These are phyloP conservation scores for Labrus mixtus DNA, from an alignment of 2,113 vertebrate species.

Conservation along the genomic window DNA sequence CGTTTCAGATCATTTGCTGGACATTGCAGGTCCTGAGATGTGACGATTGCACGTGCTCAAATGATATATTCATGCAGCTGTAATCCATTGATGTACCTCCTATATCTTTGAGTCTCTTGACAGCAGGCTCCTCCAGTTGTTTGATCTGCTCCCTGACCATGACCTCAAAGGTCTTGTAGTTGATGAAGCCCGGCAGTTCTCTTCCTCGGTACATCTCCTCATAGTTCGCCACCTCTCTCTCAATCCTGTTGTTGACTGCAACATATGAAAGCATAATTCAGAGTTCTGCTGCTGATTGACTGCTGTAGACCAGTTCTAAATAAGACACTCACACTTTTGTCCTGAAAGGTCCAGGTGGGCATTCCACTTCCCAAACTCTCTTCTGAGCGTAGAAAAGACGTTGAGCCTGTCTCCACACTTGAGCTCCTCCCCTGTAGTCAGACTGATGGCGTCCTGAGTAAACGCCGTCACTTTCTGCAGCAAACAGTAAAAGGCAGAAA, in stretches of 20 bases:
- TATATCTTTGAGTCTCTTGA: constrained; percentile 76
- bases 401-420: constrained; percentile 56
- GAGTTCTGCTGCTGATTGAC: neutral
- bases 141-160: constrained; percentile 85
- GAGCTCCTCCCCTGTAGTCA: constrained; percentile 84
- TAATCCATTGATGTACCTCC: constrained; percentile 44
- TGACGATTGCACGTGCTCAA: neutral
- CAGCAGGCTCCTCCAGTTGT: constrained; percentile 85
- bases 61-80: neutral
- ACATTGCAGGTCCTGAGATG: neutral
- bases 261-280: constrained; percentile 36
- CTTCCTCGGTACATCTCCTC: constrained; percentile 85
- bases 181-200: constrained; percentile 89
- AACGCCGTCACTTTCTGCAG: constrained; percentile 87
- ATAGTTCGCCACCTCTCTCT: constrained; percentile 65
- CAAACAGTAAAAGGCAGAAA: neutral
- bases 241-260: constrained; percentile 73
- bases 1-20: neutral
- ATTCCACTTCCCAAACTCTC: constrained; percentile 82
- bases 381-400: constrained; percentile 83
- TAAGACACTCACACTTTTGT: constrained; percentile 73
- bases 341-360: neutral
- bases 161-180: constrained; percentile 88
- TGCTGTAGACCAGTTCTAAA: neutral
- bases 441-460: constrained; percentile 76